Evolutionary conservation across 2,888 invertebrate species (phyloP).

Genomic region (Netelia melanura): DNA sequence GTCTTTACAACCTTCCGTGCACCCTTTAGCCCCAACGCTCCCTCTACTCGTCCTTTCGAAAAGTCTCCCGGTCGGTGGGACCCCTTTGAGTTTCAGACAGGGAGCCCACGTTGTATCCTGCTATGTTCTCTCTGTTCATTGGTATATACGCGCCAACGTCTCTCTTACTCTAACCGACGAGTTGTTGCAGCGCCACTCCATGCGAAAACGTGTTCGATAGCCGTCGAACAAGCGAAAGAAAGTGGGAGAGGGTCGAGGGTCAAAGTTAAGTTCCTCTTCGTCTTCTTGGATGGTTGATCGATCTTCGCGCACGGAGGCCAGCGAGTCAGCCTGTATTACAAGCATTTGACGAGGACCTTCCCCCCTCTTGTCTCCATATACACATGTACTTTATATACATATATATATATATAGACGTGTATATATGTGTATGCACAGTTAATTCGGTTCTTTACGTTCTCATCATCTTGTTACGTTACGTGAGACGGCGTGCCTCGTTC

Average conservation of each 20-base stretch:
- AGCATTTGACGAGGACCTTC: background rate
- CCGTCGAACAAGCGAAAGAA: constrained; percentile 30
- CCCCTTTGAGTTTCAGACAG: constrained; percentile 37
- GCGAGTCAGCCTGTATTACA: constrained; percentile 32
- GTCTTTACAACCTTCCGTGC: constrained; percentile 21
- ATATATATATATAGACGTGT: background rate
- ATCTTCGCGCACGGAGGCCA: constrained; percentile 35
- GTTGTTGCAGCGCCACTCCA: constrained; percentile 9
- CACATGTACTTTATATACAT: background rate
- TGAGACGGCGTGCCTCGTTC: constrained; percentile 19
- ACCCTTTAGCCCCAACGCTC: background rate
- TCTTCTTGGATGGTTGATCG: constrained; percentile 44
- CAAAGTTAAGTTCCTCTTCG: constrained; percentile 58
- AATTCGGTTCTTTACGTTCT: constrained; percentile 17
- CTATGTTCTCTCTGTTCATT: background rate
- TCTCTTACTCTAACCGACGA: constrained; percentile 27
- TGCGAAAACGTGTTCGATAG: constrained; percentile 20
- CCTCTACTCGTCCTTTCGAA: constrained; percentile 37
- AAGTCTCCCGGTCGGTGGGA: constrained; percentile 17
- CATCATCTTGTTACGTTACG: background rate
- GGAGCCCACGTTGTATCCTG: constrained; percentile 4
- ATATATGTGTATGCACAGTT: constrained; percentile 8
- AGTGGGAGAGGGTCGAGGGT: constrained; percentile 37
- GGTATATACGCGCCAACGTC: background rate
- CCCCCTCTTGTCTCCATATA: background rate